A percentile compares a stretch with the other conserved stretches of the same genome.
Evolutionary conservation across 2,797 vertebrate species (phyloP).

Genomic region (Gobio occitaniae): DNA sequence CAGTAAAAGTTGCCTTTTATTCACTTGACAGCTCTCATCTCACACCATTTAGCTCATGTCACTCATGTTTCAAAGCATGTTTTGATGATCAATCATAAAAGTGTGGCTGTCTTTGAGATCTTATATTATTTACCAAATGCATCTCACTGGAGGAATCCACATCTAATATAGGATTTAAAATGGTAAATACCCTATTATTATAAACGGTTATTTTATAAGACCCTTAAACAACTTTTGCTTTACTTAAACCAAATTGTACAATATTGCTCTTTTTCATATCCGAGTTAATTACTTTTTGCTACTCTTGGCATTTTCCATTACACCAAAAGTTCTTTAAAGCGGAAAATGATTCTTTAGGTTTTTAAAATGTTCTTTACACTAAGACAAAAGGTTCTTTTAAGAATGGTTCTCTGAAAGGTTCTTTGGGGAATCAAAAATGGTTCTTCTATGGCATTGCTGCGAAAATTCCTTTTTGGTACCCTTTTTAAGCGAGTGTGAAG

Average conservation of each 20-base stretch:
- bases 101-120: constrained; percentile 19
- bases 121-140: not conserved
- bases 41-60: constrained; percentile 58
- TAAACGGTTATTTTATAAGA: not conserved
- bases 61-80: constrained; percentile 68
- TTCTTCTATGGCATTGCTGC: not conserved
- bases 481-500: not conserved
- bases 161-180: not conserved
- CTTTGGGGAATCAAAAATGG: not conserved
- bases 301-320: not conserved
- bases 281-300: not conserved
- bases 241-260: no score
- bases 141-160: not conserved
- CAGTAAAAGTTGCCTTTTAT: constrained; percentile 36
- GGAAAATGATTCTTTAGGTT: not conserved
- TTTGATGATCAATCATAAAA: constrained; percentile 75
- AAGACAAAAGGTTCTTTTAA: not conserved
- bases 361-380: not conserved
- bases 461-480: not conserved
- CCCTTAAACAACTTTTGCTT: not conserved
- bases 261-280: not conserved
- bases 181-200: not conserved
- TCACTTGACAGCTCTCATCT: constrained; percentile 48
- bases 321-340: not conserved
- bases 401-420: not conserved